Conservation (phyloP, 2,113 vertebrate genomes). For the Gymnobelideus leadbeateri region DNA sequence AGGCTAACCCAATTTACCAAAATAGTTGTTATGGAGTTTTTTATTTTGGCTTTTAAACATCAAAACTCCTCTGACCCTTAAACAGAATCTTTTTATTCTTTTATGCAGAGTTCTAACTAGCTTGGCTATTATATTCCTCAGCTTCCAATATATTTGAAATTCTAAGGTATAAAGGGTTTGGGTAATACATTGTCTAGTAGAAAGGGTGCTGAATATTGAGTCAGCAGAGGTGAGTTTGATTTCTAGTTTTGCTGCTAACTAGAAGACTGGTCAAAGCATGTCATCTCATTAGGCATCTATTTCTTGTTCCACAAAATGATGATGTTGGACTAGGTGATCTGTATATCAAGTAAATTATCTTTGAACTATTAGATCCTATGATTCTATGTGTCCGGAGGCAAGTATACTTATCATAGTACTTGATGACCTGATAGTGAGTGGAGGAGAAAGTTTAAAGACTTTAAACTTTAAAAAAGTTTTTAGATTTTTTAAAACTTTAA, state of each 20-base stretch:
- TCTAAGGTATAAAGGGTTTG: background rate
- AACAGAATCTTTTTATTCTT: background rate
- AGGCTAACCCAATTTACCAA: background rate
- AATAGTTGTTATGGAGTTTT: background rate
- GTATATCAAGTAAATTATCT: background rate
- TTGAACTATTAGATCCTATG: background rate
- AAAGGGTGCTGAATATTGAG: background rate
- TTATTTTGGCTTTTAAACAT: background rate
- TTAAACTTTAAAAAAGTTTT: too few species aligned
- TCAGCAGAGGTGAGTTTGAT: background rate
- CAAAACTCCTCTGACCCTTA: background rate
- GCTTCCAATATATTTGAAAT: background rate
- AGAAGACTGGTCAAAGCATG: background rate
- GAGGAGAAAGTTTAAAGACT: background rate
- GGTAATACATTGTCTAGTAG: background rate
- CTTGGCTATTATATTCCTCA: background rate
- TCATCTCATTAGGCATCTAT: background rate
- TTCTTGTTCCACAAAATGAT: background rate
- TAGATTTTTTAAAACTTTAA: background rate
- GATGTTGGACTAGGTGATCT: background rate
- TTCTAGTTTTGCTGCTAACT: background rate
- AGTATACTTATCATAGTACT: background rate
- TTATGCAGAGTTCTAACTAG: background rate
- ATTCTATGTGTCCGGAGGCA: background rate
- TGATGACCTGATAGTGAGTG: background rate